Conservation (phyloP, 2,888 invertebrate genomes). For the Melangyna quadrimaculata region DNA sequence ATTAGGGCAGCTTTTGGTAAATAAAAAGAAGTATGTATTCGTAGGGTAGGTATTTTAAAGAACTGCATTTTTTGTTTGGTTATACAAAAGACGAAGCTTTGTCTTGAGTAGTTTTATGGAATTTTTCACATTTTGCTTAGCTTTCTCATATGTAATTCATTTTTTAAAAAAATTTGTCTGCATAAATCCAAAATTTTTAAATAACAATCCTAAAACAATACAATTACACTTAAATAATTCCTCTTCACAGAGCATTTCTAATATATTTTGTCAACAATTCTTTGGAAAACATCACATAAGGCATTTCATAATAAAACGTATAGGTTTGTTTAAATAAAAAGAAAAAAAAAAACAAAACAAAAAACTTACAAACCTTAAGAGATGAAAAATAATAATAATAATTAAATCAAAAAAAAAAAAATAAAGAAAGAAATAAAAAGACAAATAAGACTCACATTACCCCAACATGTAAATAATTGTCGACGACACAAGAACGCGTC, state of each 20-base stretch:
- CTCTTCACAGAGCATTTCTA: not conserved
- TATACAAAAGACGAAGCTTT: not conserved
- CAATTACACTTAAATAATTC: not conserved
- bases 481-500: conserved; percentile 78
- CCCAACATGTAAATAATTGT: conserved; percentile 71
- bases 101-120: not conserved
- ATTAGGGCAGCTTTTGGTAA: too few relatives aligned
- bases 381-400: conserved; percentile 30
- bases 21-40: too few relatives aligned
- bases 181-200: not conserved
- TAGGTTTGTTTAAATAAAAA: conserved; percentile 1
- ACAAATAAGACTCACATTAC: conserved; percentile 63
- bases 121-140: not conserved
- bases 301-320: conserved; percentile 1
- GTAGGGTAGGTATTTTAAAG: too few relatives aligned
- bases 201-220: not conserved
- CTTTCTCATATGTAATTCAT: too few relatives aligned
- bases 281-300: conserved; percentile 8
- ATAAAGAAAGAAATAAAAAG: conserved; percentile 34
- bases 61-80: too few relatives aligned
- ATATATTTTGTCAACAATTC: conserved; percentile 21
- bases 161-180: too few relatives aligned
- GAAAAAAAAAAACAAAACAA: not conserved
- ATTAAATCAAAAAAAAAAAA: conserved; percentile 20
- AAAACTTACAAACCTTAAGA: conserved; percentile 9